Percentiles rank a stretch among this genome's conserved stretches.
Conservation (phyloP, 1,140 invertebrate genomes). For the Ganaspis sp. region DNA sequence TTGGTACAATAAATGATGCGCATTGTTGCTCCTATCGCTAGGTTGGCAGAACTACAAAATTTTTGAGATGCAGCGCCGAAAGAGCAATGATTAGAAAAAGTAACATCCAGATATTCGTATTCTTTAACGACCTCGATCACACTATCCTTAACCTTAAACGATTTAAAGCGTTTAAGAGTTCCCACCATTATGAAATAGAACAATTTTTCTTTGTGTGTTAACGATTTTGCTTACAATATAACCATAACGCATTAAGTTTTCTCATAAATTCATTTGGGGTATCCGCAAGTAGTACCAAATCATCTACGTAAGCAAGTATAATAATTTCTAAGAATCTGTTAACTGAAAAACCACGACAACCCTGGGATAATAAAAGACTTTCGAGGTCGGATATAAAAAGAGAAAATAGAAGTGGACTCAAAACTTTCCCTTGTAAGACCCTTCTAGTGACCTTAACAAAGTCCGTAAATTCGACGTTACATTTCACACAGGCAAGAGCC, state of each 20-base stretch:
- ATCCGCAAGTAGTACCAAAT: conserved; percentile 44
- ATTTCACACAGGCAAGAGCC: not conserved
- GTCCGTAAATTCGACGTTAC: not conserved
- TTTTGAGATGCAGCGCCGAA: not conserved
- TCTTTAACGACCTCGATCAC: not conserved
- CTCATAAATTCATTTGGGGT: conserved; percentile 28
- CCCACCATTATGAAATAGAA: conserved; percentile 47
- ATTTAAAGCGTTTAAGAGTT: not conserved
- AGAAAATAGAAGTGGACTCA: conserved; percentile 44
- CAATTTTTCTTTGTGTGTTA: conserved; percentile 45
- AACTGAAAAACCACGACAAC: conserved; percentile 34
- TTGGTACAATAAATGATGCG: not conserved
- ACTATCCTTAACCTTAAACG: not conserved
- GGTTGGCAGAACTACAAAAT: not conserved
- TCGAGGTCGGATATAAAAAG: conserved; percentile 46
- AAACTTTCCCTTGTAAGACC: conserved; percentile 47
- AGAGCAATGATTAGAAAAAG: not conserved
- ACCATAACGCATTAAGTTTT: conserved; percentile 40
- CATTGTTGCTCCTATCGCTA: not conserved
- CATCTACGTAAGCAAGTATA: conserved; percentile 48
- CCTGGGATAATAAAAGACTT: conserved; percentile 39
- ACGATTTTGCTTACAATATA: conserved; percentile 42
- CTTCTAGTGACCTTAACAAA: no score
- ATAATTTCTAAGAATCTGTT: no score
- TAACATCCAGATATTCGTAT: not conserved